Base-by-base conservation (phyloP, 2,113 vertebrate genomes). In the Dicrurus megarhynchus region DNA sequence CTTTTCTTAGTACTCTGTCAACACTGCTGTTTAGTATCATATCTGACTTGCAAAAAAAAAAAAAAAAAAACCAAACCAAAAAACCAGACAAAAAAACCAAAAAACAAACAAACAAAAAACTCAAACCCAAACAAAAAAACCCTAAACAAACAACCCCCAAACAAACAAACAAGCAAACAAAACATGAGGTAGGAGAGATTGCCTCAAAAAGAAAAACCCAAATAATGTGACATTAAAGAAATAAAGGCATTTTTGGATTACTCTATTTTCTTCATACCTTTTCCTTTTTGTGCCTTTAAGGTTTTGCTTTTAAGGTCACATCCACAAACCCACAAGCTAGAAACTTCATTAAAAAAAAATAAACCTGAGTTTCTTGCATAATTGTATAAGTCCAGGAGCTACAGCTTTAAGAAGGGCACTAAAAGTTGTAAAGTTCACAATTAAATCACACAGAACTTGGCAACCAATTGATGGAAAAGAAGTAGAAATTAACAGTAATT, bases 401-500 rank as follows among this genome's bases (percentile, higher is more conserved):
- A 67, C 81, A 76, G 75, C 93, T 96, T 96, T 81, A 92, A 94
- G 89, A 86, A 82, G 60, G 49, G 57, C 67, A 85, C 28, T 50
- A 37, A 79, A 78, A 23, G 61, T 55, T 50, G 49, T 69, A 11
- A 87, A 71, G 78, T 79, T 83, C 70, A 50, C 67, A 60, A 65
- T 68, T 71, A 79, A 91, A 95, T 84, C 87, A 56, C 74, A n/a
- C 3, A 22, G 33, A 56, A 82, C 70, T 82, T 46, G 84, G 74
- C 61, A 92, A 71, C 65, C 56, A 47, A 59, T 22, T 41, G 53
- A 88, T 42, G 68, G 68, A 81, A 90, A 84, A 92, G n/a, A 71
- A 68, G 47, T 64, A 67, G 52, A 59, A 92, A 94, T 82, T 64
- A 95, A 63, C 5, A 16, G 64, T 35, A 87, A 93, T 92, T 92